These are phyloP conservation scores for Drosophila simulans DNA, from an alignment of 1,140 invertebrate species.

Conservation along the genomic window DNA sequence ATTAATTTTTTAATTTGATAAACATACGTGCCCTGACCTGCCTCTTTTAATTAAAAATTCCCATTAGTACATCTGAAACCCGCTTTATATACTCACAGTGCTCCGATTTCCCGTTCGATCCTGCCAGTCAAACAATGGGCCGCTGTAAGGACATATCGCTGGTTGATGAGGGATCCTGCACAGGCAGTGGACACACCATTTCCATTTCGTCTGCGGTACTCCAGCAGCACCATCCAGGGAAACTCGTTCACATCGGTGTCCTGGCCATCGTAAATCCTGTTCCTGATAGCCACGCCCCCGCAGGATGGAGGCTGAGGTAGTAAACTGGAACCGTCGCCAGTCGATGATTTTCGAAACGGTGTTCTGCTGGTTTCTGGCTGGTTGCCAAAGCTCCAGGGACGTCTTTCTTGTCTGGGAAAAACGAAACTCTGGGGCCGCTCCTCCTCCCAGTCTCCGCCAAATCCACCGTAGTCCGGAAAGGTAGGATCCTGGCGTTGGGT, in stretches of 20 bases:
- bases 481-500: conserved; percentile 18
- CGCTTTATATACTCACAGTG: conserved; percentile 85
- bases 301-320: conserved; percentile 70
- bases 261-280: conserved; percentile 77
- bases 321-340: conserved; percentile 46
- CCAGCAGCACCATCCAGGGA: conserved; percentile 88
- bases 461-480: conserved; percentile 47
- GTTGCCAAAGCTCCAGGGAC: conserved; percentile 59
- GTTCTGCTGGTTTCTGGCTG: conserved; percentile 14
- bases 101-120: conserved; percentile 85
- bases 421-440: conserved; percentile 12
- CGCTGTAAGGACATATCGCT: conserved; percentile 89
- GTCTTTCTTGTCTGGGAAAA: conserved; percentile 31
- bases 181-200: conserved; percentile 84
- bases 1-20: no score
- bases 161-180: conserved; percentile 86
- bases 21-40: background rate
- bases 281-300: conserved; percentile 72
- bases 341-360: background rate
- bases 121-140: conserved; percentile 88
- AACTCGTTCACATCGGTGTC: conserved; percentile 86
- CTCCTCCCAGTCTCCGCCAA: conserved; percentile 27
- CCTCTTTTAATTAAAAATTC: background rate
- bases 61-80: background rate
- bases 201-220: conserved; percentile 84